Conservation (phyloP, 1,140 invertebrate species). For the Cepaea nemoralis region DNA sequence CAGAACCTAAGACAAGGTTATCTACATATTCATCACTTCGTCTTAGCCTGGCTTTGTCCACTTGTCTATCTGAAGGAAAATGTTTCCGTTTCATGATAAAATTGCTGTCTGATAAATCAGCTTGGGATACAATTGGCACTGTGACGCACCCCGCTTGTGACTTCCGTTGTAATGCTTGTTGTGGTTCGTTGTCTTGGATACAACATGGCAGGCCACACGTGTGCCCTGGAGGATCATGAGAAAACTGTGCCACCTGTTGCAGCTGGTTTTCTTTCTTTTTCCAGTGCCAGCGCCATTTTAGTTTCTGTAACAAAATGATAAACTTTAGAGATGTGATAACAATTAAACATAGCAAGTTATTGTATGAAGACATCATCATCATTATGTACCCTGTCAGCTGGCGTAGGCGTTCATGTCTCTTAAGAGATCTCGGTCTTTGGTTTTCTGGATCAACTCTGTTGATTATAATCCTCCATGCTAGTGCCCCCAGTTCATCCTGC, state of each 20-base stretch:
- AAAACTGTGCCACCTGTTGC: not conserved
- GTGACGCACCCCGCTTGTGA: constrained; percentile 23
- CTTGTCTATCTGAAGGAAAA: not conserved
- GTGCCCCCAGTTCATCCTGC: too few species aligned
- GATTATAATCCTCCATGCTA: too few species aligned
- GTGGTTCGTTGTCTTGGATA: constrained; percentile 27
- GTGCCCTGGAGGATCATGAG: constrained; percentile 36
- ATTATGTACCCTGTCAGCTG: too few species aligned
- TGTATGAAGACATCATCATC: too few species aligned
- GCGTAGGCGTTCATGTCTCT: too few species aligned
- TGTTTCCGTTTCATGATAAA: constrained; percentile 12
- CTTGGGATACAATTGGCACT: not conserved
- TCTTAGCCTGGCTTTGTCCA: not conserved
- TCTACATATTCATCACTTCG: not conserved
- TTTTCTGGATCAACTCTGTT: too few species aligned
- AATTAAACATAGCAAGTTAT: too few species aligned
- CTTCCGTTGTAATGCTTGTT: not conserved
- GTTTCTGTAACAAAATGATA: too few species aligned
- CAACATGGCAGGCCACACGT: constrained; percentile 39
- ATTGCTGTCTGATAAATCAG: constrained; percentile 19
- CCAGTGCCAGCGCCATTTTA: constrained; percentile 32
- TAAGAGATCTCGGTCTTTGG: too few species aligned
- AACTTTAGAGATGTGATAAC: too few species aligned
- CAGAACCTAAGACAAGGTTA: not conserved
- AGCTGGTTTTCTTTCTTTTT: constrained; percentile 2